Percentiles rank a stretch among this genome's conserved stretches.
phyloP scores from a whole-genome alignment of 2,888 invertebrate genomes.

The Orthosia incerta region DNA sequence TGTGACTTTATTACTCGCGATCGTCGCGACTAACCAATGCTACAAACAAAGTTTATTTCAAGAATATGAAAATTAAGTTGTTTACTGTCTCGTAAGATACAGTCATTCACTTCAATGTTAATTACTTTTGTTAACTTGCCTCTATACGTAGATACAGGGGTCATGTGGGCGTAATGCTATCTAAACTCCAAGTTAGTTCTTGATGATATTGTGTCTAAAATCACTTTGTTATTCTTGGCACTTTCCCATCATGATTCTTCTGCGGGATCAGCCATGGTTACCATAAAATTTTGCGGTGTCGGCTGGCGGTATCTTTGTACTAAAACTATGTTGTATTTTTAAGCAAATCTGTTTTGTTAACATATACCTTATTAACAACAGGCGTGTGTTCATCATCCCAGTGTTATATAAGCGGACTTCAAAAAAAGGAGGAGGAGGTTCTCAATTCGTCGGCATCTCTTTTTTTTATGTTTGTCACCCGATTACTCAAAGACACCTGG shows the following conservation, averaged over 20 bases:
- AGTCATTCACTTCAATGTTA: background rate
- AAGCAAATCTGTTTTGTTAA: background rate
- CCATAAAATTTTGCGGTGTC: background rate
- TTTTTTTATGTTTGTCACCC: too few species aligned
- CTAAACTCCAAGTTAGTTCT: background rate
- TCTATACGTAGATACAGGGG: background rate
- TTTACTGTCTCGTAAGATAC: slow-evolving; percentile 7
- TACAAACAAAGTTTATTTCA: slow-evolving; percentile 17
- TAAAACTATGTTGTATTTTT: background rate
- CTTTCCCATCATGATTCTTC: background rate
- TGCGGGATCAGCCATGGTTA: background rate
- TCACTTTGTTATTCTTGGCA: background rate
- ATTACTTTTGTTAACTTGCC: background rate
- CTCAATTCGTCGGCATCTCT: too few species aligned
- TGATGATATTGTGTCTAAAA: background rate
- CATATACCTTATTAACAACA: background rate
- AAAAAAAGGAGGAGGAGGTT: too few species aligned
- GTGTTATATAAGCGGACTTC: background rate
- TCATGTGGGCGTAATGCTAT: background rate
- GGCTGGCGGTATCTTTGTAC: background rate
- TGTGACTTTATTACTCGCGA: slow-evolving; percentile 8
- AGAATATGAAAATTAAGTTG: slow-evolving; percentile 4
- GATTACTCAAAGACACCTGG: too few species aligned
- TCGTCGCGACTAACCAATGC: slow-evolving; percentile 1
- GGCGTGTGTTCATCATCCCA: background rate